Conservation (phyloP, 1,140 invertebrate species). For the Drepana arcuata region DNA sequence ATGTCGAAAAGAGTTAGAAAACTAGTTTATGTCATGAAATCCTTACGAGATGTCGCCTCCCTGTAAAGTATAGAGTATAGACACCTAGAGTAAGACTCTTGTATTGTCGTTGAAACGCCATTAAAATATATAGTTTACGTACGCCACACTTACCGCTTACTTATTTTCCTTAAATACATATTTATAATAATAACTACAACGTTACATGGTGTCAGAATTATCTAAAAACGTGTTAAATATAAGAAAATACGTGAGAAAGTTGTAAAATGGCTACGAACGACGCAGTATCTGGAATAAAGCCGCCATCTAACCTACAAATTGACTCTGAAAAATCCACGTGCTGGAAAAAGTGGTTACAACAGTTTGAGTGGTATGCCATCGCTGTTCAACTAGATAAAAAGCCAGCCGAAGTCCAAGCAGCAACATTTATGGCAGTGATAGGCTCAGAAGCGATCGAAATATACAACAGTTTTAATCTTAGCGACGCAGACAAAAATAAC, state of each 20-base stretch:
- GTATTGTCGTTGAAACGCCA: too few relatives aligned
- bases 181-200: too few relatives aligned
- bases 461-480: slow-evolving; percentile 13
- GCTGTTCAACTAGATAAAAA: slow-evolving; percentile 12
- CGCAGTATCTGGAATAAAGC: slow-evolving; percentile 10
- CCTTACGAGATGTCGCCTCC: neutral
- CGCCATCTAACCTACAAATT: slow-evolving; percentile 12
- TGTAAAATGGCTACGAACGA: slow-evolving; percentile 7
- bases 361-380: slow-evolving; percentile 11
- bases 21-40: slow-evolving; percentile 3
- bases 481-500: neutral
- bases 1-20: neutral
- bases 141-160: too few relatives aligned
- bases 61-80: too few relatives aligned
- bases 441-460: slow-evolving; percentile 10
- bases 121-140: too few relatives aligned
- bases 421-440: slow-evolving; percentile 13
- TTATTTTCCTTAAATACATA: too few relatives aligned
- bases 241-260: slow-evolving; percentile 1
- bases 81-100: too few relatives aligned
- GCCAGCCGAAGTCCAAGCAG: slow-evolving; percentile 9
- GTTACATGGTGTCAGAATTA: too few relatives aligned
- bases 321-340: slow-evolving; percentile 9
- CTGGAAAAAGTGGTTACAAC: slow-evolving; percentile 4
- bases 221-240: too few relatives aligned